These are phyloP conservation scores for Siniperca undulata DNA, from an alignment of 2,797 vertebrate species.

Conservation along the genomic window DNA sequence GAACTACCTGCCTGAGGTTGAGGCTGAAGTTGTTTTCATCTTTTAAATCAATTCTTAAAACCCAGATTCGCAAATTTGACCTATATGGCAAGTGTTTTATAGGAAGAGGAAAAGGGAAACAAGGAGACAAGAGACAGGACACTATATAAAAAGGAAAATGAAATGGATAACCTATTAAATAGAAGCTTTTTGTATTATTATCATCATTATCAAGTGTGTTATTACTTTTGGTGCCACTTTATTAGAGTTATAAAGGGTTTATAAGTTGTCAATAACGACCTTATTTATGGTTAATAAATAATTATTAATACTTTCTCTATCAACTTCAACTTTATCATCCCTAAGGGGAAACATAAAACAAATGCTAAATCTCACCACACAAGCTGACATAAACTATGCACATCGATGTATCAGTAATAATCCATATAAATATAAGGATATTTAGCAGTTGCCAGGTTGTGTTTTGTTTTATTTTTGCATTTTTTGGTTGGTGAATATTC, in stretches of 20 bases:
- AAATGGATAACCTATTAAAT: neutral
- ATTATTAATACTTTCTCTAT: neutral
- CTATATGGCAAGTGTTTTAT: neutral
- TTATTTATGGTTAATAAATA: neutral
- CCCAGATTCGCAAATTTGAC: neutral
- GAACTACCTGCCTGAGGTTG: conserved; percentile 34
- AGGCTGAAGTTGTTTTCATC: conserved; percentile 32
- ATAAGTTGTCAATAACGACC: neutral
- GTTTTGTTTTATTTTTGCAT: neutral
- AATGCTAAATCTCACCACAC: neutral
- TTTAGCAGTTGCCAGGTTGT: neutral
- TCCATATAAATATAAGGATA: neutral
- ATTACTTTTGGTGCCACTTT: neutral
- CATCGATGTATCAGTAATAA: neutral
- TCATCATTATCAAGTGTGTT: neutral
- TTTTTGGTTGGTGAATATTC: neutral
- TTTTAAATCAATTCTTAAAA: conserved; percentile 30
- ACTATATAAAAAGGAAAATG: neutral
- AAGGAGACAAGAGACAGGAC: neutral
- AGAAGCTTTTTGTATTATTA: neutral
- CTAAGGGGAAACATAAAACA: neutral
- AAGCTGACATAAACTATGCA: neutral
- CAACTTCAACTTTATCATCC: neutral
- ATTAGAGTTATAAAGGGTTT: neutral
- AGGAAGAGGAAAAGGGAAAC: neutral